Evolutionary conservation across 2,888 invertebrate genomes (phyloP).

Genomic region (Podabrus alpinus): DNA sequence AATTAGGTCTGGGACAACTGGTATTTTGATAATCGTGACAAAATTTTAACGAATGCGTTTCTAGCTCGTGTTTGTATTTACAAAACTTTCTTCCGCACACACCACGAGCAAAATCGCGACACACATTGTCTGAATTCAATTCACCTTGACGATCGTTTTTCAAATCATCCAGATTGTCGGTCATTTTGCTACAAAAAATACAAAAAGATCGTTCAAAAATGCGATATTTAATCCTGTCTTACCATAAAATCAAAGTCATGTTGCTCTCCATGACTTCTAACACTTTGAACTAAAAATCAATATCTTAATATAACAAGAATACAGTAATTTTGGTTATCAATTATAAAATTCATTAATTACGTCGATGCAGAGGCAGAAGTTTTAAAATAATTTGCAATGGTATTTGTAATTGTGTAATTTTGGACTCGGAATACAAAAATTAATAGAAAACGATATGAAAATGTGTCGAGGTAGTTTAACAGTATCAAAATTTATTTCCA

Average conservation of each 20-base stretch:
- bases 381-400: neutral
- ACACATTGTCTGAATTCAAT: conserved; percentile 51
- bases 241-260: conserved; percentile 42
- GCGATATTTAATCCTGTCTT: conserved; percentile 19
- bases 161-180: conserved; percentile 49
- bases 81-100: conserved; percentile 62
- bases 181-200: conserved; percentile 39
- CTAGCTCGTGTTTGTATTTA: conserved; percentile 60
- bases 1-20: conserved; percentile 72
- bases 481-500: conserved; percentile 28
- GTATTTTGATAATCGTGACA: conserved; percentile 76
- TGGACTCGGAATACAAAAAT: neutral
- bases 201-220: neutral
- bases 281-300: conserved; percentile 13
- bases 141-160: conserved; percentile 44
- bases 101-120: conserved; percentile 64
- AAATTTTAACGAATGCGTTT: conserved; percentile 55
- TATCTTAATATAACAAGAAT: conserved; percentile 8
- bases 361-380: neutral
- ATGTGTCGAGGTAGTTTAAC: neutral
- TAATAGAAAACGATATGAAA: neutral
- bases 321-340: neutral
- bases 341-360: neutral
- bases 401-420: neutral
- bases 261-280: conserved; percentile 22